Conservation (phyloP, 1,140 invertebrate genomes). For the Anoplolepis gracilipes region DNA sequence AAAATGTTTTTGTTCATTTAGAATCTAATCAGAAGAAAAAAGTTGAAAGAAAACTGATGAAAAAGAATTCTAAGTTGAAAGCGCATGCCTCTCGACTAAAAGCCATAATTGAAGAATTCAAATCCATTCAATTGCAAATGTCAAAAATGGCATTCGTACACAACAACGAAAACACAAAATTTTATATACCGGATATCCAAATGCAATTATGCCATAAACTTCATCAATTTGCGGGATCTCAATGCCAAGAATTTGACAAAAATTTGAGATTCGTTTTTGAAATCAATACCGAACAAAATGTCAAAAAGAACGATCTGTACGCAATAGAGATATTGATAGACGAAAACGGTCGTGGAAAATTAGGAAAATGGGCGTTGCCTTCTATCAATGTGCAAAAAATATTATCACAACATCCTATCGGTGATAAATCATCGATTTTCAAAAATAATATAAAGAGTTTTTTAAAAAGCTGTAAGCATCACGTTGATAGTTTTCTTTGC, state of each 20-base stretch:
- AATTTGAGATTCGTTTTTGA: slow-evolving; percentile 4
- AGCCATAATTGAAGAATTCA: not conserved
- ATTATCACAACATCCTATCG: no score
- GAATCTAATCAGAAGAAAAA: not conserved
- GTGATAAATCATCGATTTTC: no score
- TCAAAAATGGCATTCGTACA: not conserved
- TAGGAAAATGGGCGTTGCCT: no score
- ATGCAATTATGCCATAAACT: slow-evolving; percentile 40
- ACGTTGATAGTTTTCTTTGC: no score
- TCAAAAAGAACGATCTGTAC: no score
- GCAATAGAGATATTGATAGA: no score
- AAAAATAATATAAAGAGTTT: no score
- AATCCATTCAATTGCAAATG: not conserved
- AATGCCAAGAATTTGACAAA: not conserved
- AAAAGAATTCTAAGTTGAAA: not conserved
- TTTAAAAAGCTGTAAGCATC: no score
- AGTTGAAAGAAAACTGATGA: not conserved
- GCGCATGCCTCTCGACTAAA: not conserved
- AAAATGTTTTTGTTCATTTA: not conserved
- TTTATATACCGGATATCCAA: not conserved
- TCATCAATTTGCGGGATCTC: slow-evolving; percentile 26
- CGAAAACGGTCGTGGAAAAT: no score
- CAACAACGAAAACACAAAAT: not conserved
- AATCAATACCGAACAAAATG: not conserved
- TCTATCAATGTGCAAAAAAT: no score